Evolutionary conservation across 2,888 invertebrate species (phyloP).

Genomic region (Salpingus planirostris): DNA sequence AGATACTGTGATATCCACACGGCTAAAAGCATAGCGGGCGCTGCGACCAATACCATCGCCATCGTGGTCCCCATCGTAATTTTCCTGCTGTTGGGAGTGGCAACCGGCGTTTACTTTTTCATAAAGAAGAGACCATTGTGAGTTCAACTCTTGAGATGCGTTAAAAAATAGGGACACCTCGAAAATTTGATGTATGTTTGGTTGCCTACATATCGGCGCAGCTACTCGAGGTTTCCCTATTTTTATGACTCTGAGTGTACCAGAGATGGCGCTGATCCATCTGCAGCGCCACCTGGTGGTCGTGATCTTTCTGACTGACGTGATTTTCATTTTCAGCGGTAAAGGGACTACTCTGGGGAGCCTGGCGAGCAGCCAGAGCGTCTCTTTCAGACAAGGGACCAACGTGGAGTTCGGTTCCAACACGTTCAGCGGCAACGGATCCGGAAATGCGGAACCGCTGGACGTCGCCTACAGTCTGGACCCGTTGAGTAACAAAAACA

Average conservation of each 20-base stretch:
- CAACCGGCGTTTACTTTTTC: conserved; percentile 73
- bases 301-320: too few species aligned
- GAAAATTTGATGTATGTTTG: too few species aligned
- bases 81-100: conserved; percentile 61
- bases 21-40: conserved; percentile 49
- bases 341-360: conserved; percentile 73
- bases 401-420: conserved; percentile 79
- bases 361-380: conserved; percentile 79
- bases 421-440: conserved; percentile 47
- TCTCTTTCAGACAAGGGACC: conserved; percentile 86
- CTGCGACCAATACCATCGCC: conserved; percentile 55
- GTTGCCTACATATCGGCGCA: too few species aligned
- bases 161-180: too few species aligned
- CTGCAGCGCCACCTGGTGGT: too few species aligned
- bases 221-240: too few species aligned
- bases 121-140: conserved; percentile 77
- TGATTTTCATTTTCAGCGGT: conserved; percentile 52
- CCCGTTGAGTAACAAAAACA: conserved; percentile 63
- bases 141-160: too few species aligned
- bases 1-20: conserved; percentile 61
- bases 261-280: too few species aligned
- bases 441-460: conserved; percentile 49
- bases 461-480: conserved; percentile 75
- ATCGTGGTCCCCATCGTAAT: conserved; percentile 78
- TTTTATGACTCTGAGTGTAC: too few species aligned